Base-by-base conservation (phyloP, 2,888 invertebrate genomes). In the Sclerodermus sp. region DNA sequence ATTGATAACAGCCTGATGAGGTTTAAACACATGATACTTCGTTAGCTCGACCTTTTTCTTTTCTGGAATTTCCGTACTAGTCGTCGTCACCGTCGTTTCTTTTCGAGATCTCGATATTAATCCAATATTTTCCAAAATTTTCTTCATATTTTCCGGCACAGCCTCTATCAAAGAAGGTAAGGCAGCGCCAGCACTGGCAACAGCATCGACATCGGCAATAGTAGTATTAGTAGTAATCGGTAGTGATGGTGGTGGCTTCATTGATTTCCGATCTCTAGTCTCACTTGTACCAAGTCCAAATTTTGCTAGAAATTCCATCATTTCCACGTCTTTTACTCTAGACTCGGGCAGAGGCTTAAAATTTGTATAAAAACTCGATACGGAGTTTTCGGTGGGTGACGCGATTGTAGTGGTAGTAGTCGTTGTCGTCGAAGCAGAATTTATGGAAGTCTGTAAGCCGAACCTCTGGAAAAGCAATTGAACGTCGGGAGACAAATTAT, bases 311-410 rank as follows among this genome's bases (percentile, higher is more conserved):
- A 81, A 80, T n/a, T 78, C 72, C 44, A 70, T 74, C 78, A 81
- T 80, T 17, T 78, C 79, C 17, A 71, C 62, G 17, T 78, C 70
- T 23, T 67, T 70, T 1, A 77, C 70, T 1, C 53, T 57, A 1
- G 68, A 74, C n/a, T 53, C 62, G 1, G 81, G 80, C 1, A 81
- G 55, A 1, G 79, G 80, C 49, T 80, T 81, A 54, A 81, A 81
- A 41, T 67, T 74, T 0, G 74, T 71, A 53, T 79, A 81, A 0
- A 79, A 78, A 39, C 70, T 74, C 1, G 70, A 58, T 37, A 70
- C 74, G 1, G 49, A 32, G 0, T 50, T 60, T 1, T 66, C 56
- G 1, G 62, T 64, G 0, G 57, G 58, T 1, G 67, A 58, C 12
- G 58, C 58, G 6, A 49, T 64, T 1, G 67, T 68, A 1, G 67